Evolutionary conservation across 2,888 invertebrate genomes (phyloP), one percentile per base, ranked within the genome.

Genomic region (Diadegma fenestrale): DNA sequence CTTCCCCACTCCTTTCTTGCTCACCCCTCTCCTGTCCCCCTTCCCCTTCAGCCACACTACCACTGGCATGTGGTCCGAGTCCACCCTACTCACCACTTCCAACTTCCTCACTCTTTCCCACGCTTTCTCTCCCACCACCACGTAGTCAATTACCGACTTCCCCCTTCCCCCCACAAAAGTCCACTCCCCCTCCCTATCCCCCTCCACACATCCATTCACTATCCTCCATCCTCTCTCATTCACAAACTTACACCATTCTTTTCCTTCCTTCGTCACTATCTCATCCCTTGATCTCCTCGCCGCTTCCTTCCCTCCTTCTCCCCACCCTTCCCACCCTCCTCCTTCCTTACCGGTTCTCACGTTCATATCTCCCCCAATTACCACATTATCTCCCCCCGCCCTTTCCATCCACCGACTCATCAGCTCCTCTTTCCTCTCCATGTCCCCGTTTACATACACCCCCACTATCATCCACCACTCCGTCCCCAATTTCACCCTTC

Each of bases 91-190:
- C 43, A 12, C 14, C 12, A 43, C 43, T 12, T 43, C 12, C 43
- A 43, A 0, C 2, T 14, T 43, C 14, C 1, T 14, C 58, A 86
- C 30, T 22, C 54, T 54, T 4, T 78, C 79, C 58, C 66, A 17
- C 14, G 63, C 43, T 3, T 19, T 19, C 19, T 54, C 76, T 10
- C 78, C 84, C 8, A 33, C 69, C 22, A 86, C 0, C n/a, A 78
- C 51, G n/a, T 88, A 87, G 5, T 85, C 82, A 14, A 86, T 87
- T 10, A 87, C 80, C 17, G 82, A 43, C 69, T 1, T 26, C 58
- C 8, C 80, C 69, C 43, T 72, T 68, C 14, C 54, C 68, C 33
- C 77, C 54, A 45, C 58, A n/a, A 48, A 66, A 6, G 71, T 66
- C 6, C 22, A 33, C 33, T 33, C 45, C 45, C 10, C 45, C 45